Conservation (phyloP, 64 coral and sea anemone genomes). For the Stylophora pistillata region DNA sequence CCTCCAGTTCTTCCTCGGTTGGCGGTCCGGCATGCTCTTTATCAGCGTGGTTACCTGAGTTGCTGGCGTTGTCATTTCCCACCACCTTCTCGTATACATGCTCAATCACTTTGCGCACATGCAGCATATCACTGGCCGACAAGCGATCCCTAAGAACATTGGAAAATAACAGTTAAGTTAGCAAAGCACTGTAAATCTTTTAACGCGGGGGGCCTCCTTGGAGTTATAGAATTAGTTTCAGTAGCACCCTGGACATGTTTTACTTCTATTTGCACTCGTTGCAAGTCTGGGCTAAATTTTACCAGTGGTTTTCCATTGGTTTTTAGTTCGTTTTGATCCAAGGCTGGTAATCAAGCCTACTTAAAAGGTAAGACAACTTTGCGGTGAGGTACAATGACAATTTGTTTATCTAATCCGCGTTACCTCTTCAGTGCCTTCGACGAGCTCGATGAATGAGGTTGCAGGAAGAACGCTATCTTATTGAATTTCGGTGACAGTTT, state of each 20-base stretch:
- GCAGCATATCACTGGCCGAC: slow-evolving; percentile 97
- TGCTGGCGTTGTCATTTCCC: slow-evolving; percentile 74
- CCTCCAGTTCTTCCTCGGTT: slow-evolving; percentile 68
- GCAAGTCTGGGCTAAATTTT: too few species aligned
- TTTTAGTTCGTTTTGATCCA: too few species aligned
- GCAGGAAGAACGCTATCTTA: slow-evolving; percentile 94
- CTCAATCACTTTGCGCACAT: slow-evolving; percentile 95
- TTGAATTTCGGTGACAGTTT: slow-evolving; percentile 88
- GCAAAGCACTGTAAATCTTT: not conserved
- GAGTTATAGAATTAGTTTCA: too few species aligned
- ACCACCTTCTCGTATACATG: slow-evolving; percentile 98
- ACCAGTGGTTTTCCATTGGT: too few species aligned
- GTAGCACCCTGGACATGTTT: too few species aligned
- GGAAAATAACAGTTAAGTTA: not conserved
- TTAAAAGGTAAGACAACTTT: too few species aligned
- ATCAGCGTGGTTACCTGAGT: slow-evolving; percentile 61
- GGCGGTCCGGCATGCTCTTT: slow-evolving; percentile 63
- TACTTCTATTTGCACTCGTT: too few species aligned
- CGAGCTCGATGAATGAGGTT: slow-evolving; percentile 81
- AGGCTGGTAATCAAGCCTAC: too few species aligned
- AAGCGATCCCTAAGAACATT: slow-evolving; percentile 76
- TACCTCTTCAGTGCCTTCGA: slow-evolving; percentile 82
- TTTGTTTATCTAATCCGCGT: not conserved
- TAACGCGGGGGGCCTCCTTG: not conserved
- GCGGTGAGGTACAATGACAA: too few species aligned